Evolutionary conservation across 2,113 vertebrate genomes (phyloP), one percentile per base, ranked within the genome.

Genomic region (Aspidoscelis tigris): DNA sequence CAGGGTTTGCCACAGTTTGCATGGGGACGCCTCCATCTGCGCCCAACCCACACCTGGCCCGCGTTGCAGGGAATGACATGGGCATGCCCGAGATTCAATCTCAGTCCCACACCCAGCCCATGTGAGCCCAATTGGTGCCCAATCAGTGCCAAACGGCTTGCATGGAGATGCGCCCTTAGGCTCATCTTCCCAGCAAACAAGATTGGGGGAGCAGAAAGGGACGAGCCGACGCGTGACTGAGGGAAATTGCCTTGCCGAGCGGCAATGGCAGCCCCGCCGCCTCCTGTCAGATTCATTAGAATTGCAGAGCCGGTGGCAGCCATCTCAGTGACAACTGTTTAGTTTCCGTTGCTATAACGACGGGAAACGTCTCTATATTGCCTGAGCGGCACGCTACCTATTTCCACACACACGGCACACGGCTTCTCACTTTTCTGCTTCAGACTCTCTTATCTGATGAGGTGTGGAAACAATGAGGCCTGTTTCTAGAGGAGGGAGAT

Each of bases 171-270:
- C 33, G 33, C 33, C 33, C 33, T 1, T 55, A 26, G 4, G 24
- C 77, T 6, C 43, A 0, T 39, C 53, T 4, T 61, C 78, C 68
- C 43, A 1, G 2, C 24, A 10, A 24, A 7, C 0, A 0, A 7
- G 24, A 50, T 33, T 5, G 16, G 26, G 21, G n/a, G 0, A 18
- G 64, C 50, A 64, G 64, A 68, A 8, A 16, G 41, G 47, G 43
- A 4, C 24, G 21, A 61, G 39, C 74, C 7, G n/a, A 55, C 33
- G 43, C 18, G 2, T 0, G 0, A 0, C 0, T 0, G 39, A 53
- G 22, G 18, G 44, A 44, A 44, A 39, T 55, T 50, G 55, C 61
- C 53, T 55, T 2, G 9, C 16, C 14, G 20, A 20, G 66, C 20
- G 20, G 79, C 33, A 21, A 47, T n/a, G n/a, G 58, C 26, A 2